These are phyloP conservation scores for Vanessa tameamea DNA, from an alignment of 1,140 invertebrate genomes.

Conservation along the genomic window DNA sequence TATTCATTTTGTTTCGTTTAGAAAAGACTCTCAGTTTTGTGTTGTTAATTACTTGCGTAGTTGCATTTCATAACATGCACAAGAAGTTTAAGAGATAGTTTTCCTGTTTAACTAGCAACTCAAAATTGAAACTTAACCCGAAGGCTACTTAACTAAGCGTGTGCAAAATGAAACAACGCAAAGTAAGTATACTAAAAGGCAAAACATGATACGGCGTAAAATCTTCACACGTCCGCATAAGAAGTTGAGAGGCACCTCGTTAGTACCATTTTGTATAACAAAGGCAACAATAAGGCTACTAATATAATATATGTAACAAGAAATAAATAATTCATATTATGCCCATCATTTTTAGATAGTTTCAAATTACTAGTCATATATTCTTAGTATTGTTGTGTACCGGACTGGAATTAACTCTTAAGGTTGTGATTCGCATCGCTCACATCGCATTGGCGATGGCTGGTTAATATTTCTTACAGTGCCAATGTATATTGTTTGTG, in stretches of 20 bases:
- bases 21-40: background rate
- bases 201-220: conserved; percentile 37
- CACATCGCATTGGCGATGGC: too few relatives aligned
- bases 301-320: conserved; percentile 8
- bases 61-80: background rate
- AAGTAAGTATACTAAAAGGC: conserved; percentile 18
- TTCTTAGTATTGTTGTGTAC: too few relatives aligned
- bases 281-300: conserved; percentile 17
- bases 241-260: conserved; percentile 27
- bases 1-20: too few relatives aligned
- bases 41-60: background rate
- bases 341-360: too few relatives aligned
- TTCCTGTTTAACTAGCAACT: conserved; percentile 17
- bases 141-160: conserved; percentile 13
- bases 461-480: too few relatives aligned
- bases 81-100: background rate
- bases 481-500: too few relatives aligned
- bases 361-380: too few relatives aligned
- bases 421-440: too few relatives aligned
- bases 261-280: conserved; percentile 24
- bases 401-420: too few relatives aligned
- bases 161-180: conserved; percentile 13
- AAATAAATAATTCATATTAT: background rate
- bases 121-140: conserved; percentile 35
- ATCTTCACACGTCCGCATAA: conserved; percentile 31